Evolutionary conservation across 2,888 invertebrate species (phyloP).

Genomic region (Amblyteles armatorius): DNA sequence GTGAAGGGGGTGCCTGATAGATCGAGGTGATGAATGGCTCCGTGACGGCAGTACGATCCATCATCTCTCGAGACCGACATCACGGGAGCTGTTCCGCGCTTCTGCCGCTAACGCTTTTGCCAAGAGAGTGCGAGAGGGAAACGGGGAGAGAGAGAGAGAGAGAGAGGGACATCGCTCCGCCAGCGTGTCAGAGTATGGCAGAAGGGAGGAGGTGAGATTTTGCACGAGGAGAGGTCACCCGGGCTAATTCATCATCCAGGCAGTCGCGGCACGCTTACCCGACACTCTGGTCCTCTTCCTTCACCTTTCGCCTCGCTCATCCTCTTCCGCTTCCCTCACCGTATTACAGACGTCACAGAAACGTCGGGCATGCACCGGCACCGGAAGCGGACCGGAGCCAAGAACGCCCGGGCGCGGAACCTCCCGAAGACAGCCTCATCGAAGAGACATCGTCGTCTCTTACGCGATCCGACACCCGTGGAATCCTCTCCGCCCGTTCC

Average conservation of each 20-base stretch:
- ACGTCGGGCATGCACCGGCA: slow-evolving; percentile 32
- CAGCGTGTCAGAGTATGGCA: slow-evolving; percentile 67
- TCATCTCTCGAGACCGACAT: slow-evolving; percentile 79
- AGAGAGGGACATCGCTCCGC: slow-evolving; percentile 67
- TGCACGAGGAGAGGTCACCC: slow-evolving; percentile 82
- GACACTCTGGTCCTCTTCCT: slow-evolving; percentile 56
- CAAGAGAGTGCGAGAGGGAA: slow-evolving; percentile 27
- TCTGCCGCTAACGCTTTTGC: slow-evolving; percentile 58
- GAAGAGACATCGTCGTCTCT: slow-evolving; percentile 36
- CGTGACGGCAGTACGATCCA: slow-evolving; percentile 83
- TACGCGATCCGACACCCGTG: slow-evolving; percentile 36
- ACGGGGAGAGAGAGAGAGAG: not conserved
- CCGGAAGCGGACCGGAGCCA: slow-evolving; percentile 44
- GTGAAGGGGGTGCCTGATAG: slow-evolving; percentile 83
- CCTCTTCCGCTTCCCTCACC: slow-evolving; percentile 38
- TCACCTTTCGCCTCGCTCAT: slow-evolving; percentile 59
- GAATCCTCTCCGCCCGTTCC: slow-evolving; percentile 16
- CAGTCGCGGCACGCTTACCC: slow-evolving; percentile 74
- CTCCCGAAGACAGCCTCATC: slow-evolving; percentile 41
- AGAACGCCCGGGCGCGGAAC: slow-evolving; percentile 36
- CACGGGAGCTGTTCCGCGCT: slow-evolving; percentile 62
- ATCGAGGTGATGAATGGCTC: slow-evolving; percentile 84
- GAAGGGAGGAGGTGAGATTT: slow-evolving; percentile 79
- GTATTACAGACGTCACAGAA: slow-evolving; percentile 49
- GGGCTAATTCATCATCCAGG: slow-evolving; percentile 82